Base-by-base conservation (phyloP, 2,888 invertebrate species). In the Abrostola tripartita region DNA sequence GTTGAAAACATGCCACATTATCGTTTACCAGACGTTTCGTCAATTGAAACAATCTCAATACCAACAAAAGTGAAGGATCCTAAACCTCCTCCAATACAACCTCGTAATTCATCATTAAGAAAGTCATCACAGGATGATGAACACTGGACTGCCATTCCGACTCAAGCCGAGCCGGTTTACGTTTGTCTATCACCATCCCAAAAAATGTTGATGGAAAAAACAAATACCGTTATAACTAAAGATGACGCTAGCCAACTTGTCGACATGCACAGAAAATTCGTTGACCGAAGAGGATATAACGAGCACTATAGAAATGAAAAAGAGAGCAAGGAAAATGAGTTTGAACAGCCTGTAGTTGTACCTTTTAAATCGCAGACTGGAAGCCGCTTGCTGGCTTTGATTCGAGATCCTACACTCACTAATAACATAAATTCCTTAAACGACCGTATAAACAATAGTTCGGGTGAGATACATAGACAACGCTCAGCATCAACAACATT, bases 121-220 rank as follows among this genome's bases (percentile, higher is more conserved):
- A 90, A 90, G 76, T 74, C 74, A 35, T 72, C 89, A 42, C 88
- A 90, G 58, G 93, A 92, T 61, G 91, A 92, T 61, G 86, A 88
- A 63, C 87, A 86, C 57, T 96, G 96, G 96, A 91, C 96, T 68
- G 96, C 96, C 1, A 79, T 96, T 52, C 95, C 96, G 11, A 96
- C 96, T 0, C 92, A 95, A 67, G 90, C 92, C 40, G 96, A 97
- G 81, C 95, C 95, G 53, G 82, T 96, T 0, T 90, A 97, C 61
- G 92, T 97, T 7, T 97, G 96, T 81, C 92, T 97, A 10, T 97
- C 97, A 0, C 97, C 97, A 0, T 96, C 96, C 6, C 97, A 97
- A 85, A 95, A 95, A 82, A 93, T 94, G 81, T 89, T 95, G 50
- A 93, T 95, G 84, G 95, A 95, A 64, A 95, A 95, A 81, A 95